Conservation (phyloP, 2,888 invertebrate species). For the Zygothrica quintamaculata region DNA sequence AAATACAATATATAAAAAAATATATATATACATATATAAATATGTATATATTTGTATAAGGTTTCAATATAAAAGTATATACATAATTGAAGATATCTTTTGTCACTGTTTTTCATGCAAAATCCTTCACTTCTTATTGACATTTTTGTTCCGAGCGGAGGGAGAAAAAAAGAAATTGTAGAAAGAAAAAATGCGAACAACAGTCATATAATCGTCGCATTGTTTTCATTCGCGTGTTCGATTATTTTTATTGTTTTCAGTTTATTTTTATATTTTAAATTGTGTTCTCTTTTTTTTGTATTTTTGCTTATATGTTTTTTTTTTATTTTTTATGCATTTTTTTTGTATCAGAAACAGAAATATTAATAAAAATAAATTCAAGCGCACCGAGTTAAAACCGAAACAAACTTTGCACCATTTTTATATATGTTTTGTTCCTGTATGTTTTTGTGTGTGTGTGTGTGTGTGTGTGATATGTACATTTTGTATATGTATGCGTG, state of each 20-base stretch:
- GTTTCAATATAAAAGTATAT: slow-evolving; percentile 3
- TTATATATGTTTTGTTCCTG: slow-evolving; percentile 23
- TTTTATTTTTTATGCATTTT: slow-evolving; percentile 18
- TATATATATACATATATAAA: too few relatives aligned
- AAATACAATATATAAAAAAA: background rate
- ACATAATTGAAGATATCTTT: slow-evolving; percentile 54
- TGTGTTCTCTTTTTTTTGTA: slow-evolving; percentile 23
- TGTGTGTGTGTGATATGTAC: slow-evolving; percentile 9
- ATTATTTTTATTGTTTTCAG: slow-evolving; percentile 30
- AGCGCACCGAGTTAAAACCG: slow-evolving; percentile 83
- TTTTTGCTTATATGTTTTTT: slow-evolving; percentile 9
- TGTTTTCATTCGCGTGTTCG: slow-evolving; percentile 41
- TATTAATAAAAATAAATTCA: slow-evolving; percentile 69
- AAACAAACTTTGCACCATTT: slow-evolving; percentile 83
- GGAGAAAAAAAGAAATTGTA: background rate
- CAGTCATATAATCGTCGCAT: slow-evolving; percentile 46
- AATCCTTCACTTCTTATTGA: too few relatives aligned
- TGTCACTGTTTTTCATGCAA: slow-evolving; percentile 15
- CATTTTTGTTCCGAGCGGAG: too few relatives aligned
- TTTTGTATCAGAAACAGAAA: slow-evolving; percentile 25
- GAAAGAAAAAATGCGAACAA: slow-evolving; percentile 27
- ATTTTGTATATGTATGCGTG: slow-evolving; percentile 16
- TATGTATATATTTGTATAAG: too few relatives aligned
- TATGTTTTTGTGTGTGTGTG: slow-evolving; percentile 6
- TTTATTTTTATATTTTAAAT: too few relatives aligned